Percentiles rank a stretch among this genome's conserved stretches.
Evolutionary conservation across 1,140 invertebrate species (phyloP).

Genomic region (Pseudomyrmex gracilis): DNA sequence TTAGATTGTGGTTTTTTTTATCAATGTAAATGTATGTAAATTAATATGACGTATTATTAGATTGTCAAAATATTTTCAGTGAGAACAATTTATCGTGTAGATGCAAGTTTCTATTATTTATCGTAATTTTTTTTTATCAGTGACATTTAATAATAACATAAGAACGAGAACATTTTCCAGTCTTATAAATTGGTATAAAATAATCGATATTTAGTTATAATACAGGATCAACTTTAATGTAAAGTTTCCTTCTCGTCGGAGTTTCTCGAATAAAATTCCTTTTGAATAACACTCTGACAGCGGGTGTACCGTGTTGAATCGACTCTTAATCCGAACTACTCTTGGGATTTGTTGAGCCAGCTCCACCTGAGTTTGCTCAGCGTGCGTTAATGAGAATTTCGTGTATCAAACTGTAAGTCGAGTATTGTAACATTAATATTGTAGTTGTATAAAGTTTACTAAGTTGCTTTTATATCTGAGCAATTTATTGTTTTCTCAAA

Average conservation of each 20-base stretch:
- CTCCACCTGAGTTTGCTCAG: conserved; percentile 26
- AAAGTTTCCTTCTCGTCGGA: not conserved
- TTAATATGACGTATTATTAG: not conserved
- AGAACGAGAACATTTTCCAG: no score
- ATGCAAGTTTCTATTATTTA: not conserved
- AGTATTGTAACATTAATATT: conserved; percentile 40
- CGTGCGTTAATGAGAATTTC: conserved; percentile 46
- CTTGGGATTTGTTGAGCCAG: conserved; percentile 19
- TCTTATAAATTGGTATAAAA: not conserved
- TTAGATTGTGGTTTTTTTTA: not conserved
- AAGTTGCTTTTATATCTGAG: conserved; percentile 16
- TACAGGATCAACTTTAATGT: not conserved
- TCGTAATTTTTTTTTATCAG: not conserved
- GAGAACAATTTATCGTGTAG: not conserved
- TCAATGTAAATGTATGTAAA: not conserved
- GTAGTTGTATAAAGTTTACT: not conserved
- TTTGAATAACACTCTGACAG: conserved; percentile 1
- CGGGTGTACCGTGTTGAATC: not conserved
- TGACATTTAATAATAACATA: not conserved
- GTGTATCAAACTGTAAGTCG: conserved; percentile 23
- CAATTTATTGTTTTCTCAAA: not conserved
- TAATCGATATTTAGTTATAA: not conserved
- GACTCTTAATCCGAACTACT: conserved; percentile 18
- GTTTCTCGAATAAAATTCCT: conserved; percentile 23
- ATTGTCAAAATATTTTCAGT: not conserved